Evolutionary conservation across 2,888 invertebrate genomes (phyloP).

Genomic region (Callosobruchus maculatus): DNA sequence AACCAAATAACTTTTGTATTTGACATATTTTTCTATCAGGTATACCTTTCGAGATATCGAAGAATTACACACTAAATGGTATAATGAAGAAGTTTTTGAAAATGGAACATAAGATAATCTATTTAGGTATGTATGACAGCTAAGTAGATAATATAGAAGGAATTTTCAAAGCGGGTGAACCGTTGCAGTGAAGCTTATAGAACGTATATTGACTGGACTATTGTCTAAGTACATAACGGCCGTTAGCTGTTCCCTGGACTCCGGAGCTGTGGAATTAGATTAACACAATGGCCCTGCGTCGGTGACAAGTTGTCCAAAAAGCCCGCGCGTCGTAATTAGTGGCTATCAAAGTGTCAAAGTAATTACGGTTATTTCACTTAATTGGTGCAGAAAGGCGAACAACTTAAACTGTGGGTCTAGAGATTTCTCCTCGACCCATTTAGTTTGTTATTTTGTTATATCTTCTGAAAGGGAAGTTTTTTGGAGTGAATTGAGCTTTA

Average conservation of each 20-base stretch:
- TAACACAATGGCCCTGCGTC: neutral
- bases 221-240: neutral
- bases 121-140: too few relatives aligned
- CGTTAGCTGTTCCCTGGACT: neutral
- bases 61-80: too few relatives aligned
- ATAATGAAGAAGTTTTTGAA: too few relatives aligned
- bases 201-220: too few relatives aligned
- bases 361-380: constrained; percentile 8
- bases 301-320: constrained; percentile 8
- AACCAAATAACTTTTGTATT: too few relatives aligned
- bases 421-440: neutral
- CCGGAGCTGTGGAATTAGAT: neutral
- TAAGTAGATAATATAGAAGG: too few relatives aligned
- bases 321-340: constrained; percentile 8
- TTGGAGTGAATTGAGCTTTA: too few relatives aligned
- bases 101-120: too few relatives aligned
- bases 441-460: neutral
- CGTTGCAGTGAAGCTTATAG: too few relatives aligned
- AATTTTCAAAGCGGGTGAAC: too few relatives aligned
- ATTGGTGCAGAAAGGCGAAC: neutral
- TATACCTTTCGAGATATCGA: too few relatives aligned
- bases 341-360: constrained; percentile 5
- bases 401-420: neutral
- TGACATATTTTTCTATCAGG: too few relatives aligned
- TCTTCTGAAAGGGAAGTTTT: neutral